Evolutionary conservation across 2,888 invertebrate genomes (phyloP), one percentile per base, ranked within the genome.

Genomic region (Zeuzera pyrina): DNA sequence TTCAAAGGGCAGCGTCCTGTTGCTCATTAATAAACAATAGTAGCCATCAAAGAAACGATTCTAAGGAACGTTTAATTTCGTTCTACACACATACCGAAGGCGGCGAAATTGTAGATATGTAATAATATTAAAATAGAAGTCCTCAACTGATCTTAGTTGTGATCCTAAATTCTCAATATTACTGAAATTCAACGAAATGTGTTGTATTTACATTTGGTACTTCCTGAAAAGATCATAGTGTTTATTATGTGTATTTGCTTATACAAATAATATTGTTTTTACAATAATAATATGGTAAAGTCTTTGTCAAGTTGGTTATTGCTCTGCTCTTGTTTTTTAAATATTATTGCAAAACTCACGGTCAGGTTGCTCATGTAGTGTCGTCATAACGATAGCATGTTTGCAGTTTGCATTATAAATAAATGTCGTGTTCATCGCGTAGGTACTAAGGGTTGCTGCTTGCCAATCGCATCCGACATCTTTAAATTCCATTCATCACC

Each of bases 21-120:
- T 57, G 36, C 49, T 55, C 62, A 62, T 70, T 65, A 64, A 65
- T 68, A 65, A 65, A 69, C 63, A 70, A 58, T 64, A 57, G 55
- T 46, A 49, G 57, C 54, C 68, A 66, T 74, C 65, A 73, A 76
- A 71, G 64, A 44, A 43, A 37, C 40, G 36, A 52, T 67, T 67
- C 63, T 49, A 40, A 51, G 60, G 52, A 68, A 47, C 47, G 39
- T 56, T 60, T 54, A 48, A 50, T 46, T 48, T 48, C 46, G 45
- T 42, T 29, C 49, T 42, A 39, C 39, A 41, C 35, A 31, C n/a
- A n/a, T n/a, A n/a, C n/a, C n/a, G n/a, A n/a, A 19, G 8, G 8
- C 5, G 19, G 19, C 19, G 8, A 19, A 19, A 5, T 19, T 19
- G 5, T 19, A 19, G 8, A 19, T 8, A 6, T 19, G 19, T 8